Evolutionary conservation across 2,113 vertebrate genomes (phyloP).

Genomic region (Halcyon malimbica): DNA sequence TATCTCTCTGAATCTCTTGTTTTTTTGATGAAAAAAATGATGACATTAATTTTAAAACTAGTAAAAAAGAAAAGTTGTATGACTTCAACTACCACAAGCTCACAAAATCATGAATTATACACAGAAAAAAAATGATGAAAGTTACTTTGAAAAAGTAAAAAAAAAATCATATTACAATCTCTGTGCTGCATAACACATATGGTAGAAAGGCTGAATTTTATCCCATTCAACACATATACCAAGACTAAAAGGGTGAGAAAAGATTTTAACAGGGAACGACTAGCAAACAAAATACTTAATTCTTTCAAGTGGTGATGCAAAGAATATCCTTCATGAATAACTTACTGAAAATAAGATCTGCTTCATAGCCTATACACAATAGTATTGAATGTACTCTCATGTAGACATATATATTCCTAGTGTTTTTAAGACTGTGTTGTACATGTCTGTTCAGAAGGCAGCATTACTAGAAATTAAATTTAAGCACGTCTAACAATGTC

Average conservation of each 20-base stretch:
- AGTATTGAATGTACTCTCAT: background rate
- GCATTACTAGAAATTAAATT: background rate
- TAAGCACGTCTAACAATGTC: background rate
- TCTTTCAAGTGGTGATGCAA: slow-evolving; percentile 2
- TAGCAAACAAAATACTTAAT: slow-evolving; percentile 11
- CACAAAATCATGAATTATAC: background rate
- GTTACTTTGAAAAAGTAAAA: background rate
- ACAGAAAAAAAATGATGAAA: background rate
- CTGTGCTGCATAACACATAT: background rate
- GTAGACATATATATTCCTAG: background rate
- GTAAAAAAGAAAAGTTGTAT: background rate
- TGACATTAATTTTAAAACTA: background rate
- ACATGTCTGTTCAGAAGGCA: background rate
- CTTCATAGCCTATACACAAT: background rate
- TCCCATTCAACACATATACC: background rate
- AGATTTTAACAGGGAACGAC: background rate
- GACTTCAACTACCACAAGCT: background rate
- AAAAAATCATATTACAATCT: background rate
- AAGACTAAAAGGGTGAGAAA: slow-evolving; percentile 12
- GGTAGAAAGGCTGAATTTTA: background rate
- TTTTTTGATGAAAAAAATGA: background rate
- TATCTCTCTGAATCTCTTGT: background rate
- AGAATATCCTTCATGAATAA: background rate
- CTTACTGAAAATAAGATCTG: slow-evolving; percentile 10
- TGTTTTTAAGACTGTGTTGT: background rate